Evolutionary conservation across 2,797 vertebrate species (phyloP).

Genomic region (Cryptoprocta ferox): DNA sequence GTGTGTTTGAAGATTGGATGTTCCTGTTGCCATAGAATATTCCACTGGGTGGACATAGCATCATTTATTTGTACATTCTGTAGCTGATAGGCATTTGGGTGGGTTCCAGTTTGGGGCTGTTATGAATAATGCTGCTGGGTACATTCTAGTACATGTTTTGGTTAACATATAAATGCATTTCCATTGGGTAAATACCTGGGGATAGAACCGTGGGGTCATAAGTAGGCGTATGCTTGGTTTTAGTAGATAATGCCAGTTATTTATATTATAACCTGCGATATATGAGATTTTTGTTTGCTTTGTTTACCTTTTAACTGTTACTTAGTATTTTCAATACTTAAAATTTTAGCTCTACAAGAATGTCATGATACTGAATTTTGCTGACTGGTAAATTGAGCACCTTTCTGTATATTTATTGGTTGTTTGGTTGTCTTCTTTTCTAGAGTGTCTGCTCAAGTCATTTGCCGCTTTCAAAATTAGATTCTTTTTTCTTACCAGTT

Average conservation of each 20-base stretch:
- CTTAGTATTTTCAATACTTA: not conserved
- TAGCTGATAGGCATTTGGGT: not conserved
- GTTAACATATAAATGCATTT: not conserved
- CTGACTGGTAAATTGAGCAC: too few species aligned
- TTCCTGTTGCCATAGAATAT: not conserved
- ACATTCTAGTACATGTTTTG: not conserved
- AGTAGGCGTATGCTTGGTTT: not conserved
- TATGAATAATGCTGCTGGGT: not conserved
- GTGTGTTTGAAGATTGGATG: not conserved
- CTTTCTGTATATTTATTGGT: not conserved
- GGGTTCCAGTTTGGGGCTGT: not conserved
- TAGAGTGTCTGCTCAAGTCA: not conserved
- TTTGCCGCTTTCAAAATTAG: not conserved
- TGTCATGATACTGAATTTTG: not conserved
- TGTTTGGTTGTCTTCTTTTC: not conserved
- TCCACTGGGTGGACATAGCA: not conserved
- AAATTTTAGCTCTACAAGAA: not conserved
- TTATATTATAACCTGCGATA: not conserved
- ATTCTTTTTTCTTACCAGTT: not conserved
- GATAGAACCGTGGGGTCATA: not conserved
- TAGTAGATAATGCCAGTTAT: not conserved
- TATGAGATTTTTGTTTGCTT: not conserved
- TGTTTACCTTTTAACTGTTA: not conserved
- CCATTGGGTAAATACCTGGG: too few species aligned
- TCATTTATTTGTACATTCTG: not conserved